Evolutionary conservation across 1,140 invertebrate genomes (phyloP), one percentile per base, ranked within the genome.

Genomic region (Telenomus remus): DNA sequence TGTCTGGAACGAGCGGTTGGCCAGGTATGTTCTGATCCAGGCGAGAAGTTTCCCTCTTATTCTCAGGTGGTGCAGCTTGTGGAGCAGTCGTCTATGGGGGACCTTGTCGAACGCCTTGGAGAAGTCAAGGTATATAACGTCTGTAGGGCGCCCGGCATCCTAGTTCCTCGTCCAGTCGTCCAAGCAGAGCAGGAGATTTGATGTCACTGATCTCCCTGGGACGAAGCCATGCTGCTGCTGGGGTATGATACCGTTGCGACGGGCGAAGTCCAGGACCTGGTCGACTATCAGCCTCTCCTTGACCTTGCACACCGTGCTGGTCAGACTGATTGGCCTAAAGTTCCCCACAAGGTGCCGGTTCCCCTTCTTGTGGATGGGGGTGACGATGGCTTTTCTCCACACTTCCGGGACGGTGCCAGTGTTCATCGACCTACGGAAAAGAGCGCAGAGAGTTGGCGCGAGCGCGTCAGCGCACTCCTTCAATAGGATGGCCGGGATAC

Each of bases 41-140:
- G 8, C 15, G 0, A 44, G 11, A 1, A 56, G 53, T n/a, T 27
- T 43, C 7, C 53, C 53, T 15, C 53, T 7, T 1, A 56, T 33
- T 2, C 39, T 39, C 1, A 46, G 15, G n/a, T 1, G 4, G 0
- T 8, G n/a, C 1, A 56, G 27, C n/a, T 56, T 56, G 5, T 44
- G 7, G 6, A 44, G 9, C 5, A 44, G 39, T 1, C 39, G 1
- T 1, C 14, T 4, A 9, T 56, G 53, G 2, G 19, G 19, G 2
- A 27, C 19, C 6, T 6, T 1, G 19, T 27, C 19, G 19, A 27
- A 27, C 1, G 42, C 42, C 16, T 56, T 56, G 2, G 53, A 11
- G 14, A 33, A 56, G 14, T 56, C 42, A 1, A 56, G 42, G 11
- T 44, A 56, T 0, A 56, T 10, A 6, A 56, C 39, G 13, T 56